A percentile compares a stretch with the other conserved stretches of the same genome.
phyloP scores from a whole-genome alignment of 2,888 invertebrate genomes.

The Linnaemya vulpina region DNA sequence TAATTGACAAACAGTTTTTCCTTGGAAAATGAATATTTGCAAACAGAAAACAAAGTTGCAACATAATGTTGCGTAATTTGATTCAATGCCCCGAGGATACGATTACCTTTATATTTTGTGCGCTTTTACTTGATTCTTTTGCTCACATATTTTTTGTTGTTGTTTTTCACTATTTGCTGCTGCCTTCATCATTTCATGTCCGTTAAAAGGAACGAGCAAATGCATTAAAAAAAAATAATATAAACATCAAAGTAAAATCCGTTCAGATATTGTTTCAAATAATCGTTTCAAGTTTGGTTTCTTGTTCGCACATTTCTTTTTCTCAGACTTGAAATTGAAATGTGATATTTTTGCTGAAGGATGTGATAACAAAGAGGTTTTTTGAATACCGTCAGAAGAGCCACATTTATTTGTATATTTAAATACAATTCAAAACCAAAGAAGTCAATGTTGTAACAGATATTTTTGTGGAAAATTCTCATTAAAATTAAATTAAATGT shows the following conservation, averaged over 20 bases:
- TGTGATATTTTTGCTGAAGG: constrained; percentile 78
- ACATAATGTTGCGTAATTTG: constrained; percentile 64
- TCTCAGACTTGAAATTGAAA: constrained; percentile 66
- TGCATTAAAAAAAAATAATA: constrained; percentile 21
- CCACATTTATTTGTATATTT: constrained; percentile 12
- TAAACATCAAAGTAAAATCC: constrained; percentile 60
- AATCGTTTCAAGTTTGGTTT: constrained; percentile 29
- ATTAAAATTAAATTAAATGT: not conserved
- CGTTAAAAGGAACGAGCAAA: constrained; percentile 41
- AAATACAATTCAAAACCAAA: constrained; percentile 4
- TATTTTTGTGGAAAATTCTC: too few species aligned
- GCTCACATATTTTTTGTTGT: not conserved
- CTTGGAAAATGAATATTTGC: constrained; percentile 23
- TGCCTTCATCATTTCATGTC: constrained; percentile 59
- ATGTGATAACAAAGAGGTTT: constrained; percentile 77
- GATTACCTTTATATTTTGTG: constrained; percentile 51
- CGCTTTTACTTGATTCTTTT: constrained; percentile 21
- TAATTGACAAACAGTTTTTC: constrained; percentile 37
- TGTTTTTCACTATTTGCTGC: constrained; percentile 25
- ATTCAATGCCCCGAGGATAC: constrained; percentile 57
- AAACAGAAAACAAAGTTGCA: constrained; percentile 44
- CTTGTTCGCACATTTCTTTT: not conserved
- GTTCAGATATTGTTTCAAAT: constrained; percentile 45
- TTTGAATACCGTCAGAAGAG: constrained; percentile 73
- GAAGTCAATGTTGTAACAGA: not conserved